phyloP scores from a whole-genome alignment of 2,113 vertebrate species.

The Enhydra lutris region DNA sequence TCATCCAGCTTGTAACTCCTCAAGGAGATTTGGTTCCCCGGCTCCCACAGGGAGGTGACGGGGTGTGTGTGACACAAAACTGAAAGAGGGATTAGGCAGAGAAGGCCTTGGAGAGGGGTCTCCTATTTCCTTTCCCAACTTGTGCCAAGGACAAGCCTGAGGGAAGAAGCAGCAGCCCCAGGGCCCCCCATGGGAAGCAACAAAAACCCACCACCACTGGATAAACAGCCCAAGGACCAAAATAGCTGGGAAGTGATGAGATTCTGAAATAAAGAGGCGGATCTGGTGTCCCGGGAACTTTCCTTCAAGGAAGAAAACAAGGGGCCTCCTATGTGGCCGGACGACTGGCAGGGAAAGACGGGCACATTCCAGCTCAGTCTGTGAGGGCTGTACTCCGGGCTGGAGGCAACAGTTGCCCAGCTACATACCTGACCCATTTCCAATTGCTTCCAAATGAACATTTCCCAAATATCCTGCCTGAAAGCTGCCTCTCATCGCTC shows the following conservation, averaged over 20 bases:
- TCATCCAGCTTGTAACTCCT: background rate
- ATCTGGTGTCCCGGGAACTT: slow-evolving; percentile 64
- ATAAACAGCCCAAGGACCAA: slow-evolving; percentile 60
- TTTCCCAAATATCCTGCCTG: slow-evolving; percentile 55
- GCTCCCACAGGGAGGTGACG: background rate
- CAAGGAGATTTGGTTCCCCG: background rate
- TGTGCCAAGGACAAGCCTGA: slow-evolving; percentile 13
- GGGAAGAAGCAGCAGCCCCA: background rate
- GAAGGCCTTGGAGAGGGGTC: background rate
- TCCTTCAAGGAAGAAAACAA: slow-evolving; percentile 69
- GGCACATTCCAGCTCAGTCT: slow-evolving; percentile 61
- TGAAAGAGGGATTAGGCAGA: background rate
- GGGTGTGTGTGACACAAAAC: background rate
- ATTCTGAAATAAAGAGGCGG: slow-evolving; percentile 55
- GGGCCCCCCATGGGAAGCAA: background rate
- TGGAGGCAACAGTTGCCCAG: slow-evolving; percentile 54
- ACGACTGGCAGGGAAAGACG: slow-evolving; percentile 53
- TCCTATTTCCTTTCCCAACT: background rate
- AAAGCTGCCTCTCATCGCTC: background rate
- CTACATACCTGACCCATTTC: slow-evolving; percentile 72
- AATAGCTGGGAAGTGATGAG: slow-evolving; percentile 56
- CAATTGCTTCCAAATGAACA: slow-evolving; percentile 63
- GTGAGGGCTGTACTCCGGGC: slow-evolving; percentile 47
- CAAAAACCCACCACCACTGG: slow-evolving; percentile 10
- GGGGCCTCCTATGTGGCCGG: slow-evolving; percentile 61